Evolutionary conservation across 2,113 vertebrate species (phyloP), one percentile per base, ranked within the genome.

Genomic region (Chaetodon auriga): DNA sequence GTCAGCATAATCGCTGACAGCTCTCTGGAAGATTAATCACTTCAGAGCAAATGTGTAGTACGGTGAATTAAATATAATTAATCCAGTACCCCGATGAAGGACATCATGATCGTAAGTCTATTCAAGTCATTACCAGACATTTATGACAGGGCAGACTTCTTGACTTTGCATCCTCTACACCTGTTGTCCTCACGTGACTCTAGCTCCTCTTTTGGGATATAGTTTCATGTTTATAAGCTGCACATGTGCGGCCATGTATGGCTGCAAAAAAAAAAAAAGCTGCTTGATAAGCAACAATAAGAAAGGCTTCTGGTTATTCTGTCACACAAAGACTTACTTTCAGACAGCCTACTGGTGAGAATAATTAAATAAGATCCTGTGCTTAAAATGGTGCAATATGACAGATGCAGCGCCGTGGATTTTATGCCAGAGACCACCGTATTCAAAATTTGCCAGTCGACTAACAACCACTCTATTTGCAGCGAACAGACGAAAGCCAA

Each of bases 1-100:
- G 92, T 95, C 93, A 94, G 94, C 91, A 89, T 87, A 94, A 94
- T 90, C 81, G 90, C 66, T 77, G 93, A 92, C 91, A 94, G 92
- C 88, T 83, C 84, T 16, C 63, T 76, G 81, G 85, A 81, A 94
- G 92, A 94, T 95, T 85, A 92, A 94, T 95, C 90, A 91, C 89
- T 87, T 57, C 73, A 53, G 85, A 25, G 55, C 81, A 83, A 76
- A 83, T 75, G 87, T 77, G 71, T 88, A 51, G 54, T 18, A 48
- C 68, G 71, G 81, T 72, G 84, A 80, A 25, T 74, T 79, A 49
- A 80, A 82, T 78, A 46, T 90, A 90, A 92, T 92, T 81, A 92
- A 92, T 90, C 66, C 82, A 84, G 25, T 55, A 62, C 7, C 15
- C 36, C 60, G 71, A 53, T 7, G 79, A 82, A 85, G 88, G 82